Evolutionary conservation across 1,140 invertebrate species (phyloP).

Genomic region (Spodoptera frugiperda): DNA sequence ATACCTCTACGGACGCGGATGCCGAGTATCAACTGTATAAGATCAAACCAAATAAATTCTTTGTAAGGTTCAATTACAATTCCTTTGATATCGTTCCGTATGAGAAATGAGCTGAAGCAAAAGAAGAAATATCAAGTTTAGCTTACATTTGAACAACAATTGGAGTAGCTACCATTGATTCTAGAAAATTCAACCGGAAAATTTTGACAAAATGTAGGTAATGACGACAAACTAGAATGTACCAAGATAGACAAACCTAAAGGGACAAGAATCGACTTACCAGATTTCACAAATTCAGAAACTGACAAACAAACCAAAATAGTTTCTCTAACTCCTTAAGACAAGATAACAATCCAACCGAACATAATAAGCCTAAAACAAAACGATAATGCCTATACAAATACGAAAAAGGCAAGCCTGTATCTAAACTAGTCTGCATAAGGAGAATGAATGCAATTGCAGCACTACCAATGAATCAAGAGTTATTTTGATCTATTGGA

Average conservation of each 20-base stretch:
- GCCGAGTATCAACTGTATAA: not conserved
- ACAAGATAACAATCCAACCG: not conserved
- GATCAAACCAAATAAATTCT: constrained; percentile 8
- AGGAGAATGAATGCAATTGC: constrained; percentile 38
- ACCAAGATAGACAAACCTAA: too few species aligned
- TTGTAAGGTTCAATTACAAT: not conserved
- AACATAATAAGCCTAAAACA: constrained; percentile 8
- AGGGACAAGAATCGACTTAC: too few species aligned
- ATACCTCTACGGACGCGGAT: not conserved
- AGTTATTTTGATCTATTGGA: constrained; percentile 26
- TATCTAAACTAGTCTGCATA: constrained; percentile 9
- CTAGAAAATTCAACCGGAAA: too few species aligned
- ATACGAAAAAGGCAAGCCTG: not conserved
- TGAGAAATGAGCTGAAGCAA: not conserved
- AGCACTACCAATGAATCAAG: constrained; percentile 46
- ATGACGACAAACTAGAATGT: too few species aligned
- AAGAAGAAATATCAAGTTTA: not conserved
- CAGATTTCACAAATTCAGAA: too few species aligned
- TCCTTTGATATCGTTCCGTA: not conserved
- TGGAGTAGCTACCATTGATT: too few species aligned
- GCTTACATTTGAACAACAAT: not conserved
- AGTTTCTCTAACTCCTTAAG: not conserved
- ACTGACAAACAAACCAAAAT: too few species aligned
- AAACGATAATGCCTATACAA: not conserved
- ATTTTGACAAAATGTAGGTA: too few species aligned